Percentiles rank a stretch among this genome's conserved stretches.
Evolutionary conservation across 2,888 invertebrate species (phyloP).

Genomic region (Dicyrtomina minuta): DNA sequence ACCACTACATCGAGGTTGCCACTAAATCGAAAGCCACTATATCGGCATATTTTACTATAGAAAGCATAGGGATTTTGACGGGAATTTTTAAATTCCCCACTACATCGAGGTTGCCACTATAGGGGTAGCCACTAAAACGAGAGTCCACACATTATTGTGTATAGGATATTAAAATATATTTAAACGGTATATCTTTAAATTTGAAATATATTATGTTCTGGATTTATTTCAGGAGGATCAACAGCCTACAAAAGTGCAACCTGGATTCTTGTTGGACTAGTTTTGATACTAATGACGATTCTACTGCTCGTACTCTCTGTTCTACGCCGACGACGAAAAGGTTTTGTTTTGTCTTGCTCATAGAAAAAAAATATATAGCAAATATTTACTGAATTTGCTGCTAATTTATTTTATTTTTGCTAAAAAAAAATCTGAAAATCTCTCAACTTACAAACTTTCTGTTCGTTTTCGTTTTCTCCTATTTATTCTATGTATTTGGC

Average conservation of each 20-base stretch:
- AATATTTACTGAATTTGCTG: neutral
- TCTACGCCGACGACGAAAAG: conserved; percentile 50
- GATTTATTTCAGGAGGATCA: conserved; percentile 39
- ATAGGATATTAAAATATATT: neutral
- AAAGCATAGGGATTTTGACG: no score
- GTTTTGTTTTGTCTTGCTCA: conserved; percentile 35
- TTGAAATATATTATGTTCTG: neutral
- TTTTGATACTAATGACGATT: conserved; percentile 49
- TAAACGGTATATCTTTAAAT: neutral
- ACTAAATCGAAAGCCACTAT: no score
- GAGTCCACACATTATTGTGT: no score
- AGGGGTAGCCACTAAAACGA: no score
- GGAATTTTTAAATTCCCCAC: no score
- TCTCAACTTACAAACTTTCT: neutral
- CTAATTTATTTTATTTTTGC: neutral
- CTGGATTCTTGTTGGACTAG: conserved; percentile 51
- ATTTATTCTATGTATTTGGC: no score
- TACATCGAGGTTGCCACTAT: no score
- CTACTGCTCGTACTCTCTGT: conserved; percentile 51
- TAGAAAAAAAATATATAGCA: conserved; percentile 3
- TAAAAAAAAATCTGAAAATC: neutral
- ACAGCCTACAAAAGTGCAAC: conserved; percentile 52
- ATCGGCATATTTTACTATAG: no score
- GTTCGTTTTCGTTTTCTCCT: no score
- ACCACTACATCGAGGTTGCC: no score